Evolutionary conservation across 2,888 invertebrate genomes (phyloP), one percentile per base, ranked within the genome.

Genomic region (Sesia bembeciformis): DNA sequence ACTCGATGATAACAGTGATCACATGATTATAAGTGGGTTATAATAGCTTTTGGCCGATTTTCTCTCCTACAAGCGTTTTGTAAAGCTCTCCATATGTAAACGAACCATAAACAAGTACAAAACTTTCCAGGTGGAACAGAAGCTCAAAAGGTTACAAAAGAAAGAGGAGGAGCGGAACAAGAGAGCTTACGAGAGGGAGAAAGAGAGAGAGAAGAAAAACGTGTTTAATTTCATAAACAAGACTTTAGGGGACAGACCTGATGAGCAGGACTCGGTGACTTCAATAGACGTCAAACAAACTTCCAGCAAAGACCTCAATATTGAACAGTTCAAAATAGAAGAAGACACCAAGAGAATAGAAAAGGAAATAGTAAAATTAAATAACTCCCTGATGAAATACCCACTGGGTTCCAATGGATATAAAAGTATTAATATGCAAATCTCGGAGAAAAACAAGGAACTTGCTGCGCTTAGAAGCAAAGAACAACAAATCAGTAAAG

Each of bases 151-250:
- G 53, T 79, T 93, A 56, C 92, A 93, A 65, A 92, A 90, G 67
- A 93, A 90, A 68, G 92, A 93, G 72, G 92, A 93, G 65, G 90
- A 90, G 42, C 83, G 90, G 52, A 91, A 92, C 61, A 90, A 91
- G 60, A 92, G 91, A 74, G 91, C 91, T 4, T 94, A 94, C 67
- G 92, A 92, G 63, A 88, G 92, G 40, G 92, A 90, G 62, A 91
- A 90, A 60, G 89, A 92, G 60, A 90, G 87, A 49, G 91, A 93
- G 63, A 84, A 91, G 60, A 86, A 89, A 51, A 92, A 95, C 70
- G 92, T 96, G 1, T 96, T 96, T 70, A 93, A 93, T 72, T 95
- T 96, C 66, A 90, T 96, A 39, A 96, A 96, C 68, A 87, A 89
- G 53, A 92, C 91, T 23, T 76, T 94, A 51, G 88, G 90, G 1